phyloP scores from a whole-genome alignment of 1,140 invertebrate genomes.

The Probaryconus sp. region DNA sequence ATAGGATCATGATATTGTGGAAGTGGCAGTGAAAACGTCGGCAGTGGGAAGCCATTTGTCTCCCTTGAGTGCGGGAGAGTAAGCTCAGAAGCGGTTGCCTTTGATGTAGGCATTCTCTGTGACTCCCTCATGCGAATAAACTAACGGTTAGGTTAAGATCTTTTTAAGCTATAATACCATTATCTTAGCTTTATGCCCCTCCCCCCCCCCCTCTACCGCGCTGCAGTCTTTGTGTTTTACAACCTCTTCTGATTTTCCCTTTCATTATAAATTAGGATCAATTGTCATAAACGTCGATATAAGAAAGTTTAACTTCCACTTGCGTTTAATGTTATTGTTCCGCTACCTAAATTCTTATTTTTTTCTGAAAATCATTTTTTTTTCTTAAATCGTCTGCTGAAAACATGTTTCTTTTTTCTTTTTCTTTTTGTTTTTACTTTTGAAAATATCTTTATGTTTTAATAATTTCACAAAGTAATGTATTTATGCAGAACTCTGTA shows the following conservation, averaged over 20 bases:
- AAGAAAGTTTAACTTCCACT: slow-evolving; percentile 15
- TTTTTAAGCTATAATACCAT: slow-evolving; percentile 75
- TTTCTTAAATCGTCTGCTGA: too few relatives aligned
- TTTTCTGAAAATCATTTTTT: too few relatives aligned
- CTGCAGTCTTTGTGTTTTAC: slow-evolving; percentile 53
- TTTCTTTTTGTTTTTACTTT: too few relatives aligned
- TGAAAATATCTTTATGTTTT: too few relatives aligned
- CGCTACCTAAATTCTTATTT: too few relatives aligned
- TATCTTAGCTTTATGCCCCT: slow-evolving; percentile 68
- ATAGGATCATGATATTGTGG: slow-evolving; percentile 32
- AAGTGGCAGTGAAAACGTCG: slow-evolving; percentile 53
- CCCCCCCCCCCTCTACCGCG: background rate
- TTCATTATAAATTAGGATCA: slow-evolving; percentile 45
- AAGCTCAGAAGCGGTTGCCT: slow-evolving; percentile 66
- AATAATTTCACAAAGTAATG: too few relatives aligned
- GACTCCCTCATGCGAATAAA: slow-evolving; percentile 77
- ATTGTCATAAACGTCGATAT: slow-evolving; percentile 46
- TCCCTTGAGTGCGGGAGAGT: slow-evolving; percentile 57
- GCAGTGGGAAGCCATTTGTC: slow-evolving; percentile 52
- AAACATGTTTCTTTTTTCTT: too few relatives aligned
- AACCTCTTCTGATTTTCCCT: slow-evolving; percentile 51
- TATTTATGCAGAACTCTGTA: too few relatives aligned
- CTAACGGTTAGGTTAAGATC: slow-evolving; percentile 74
- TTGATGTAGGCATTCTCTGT: slow-evolving; percentile 75
- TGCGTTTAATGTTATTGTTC: background rate